These are phyloP conservation scores for Papilio glaucus DNA, from an alignment of 1,140 invertebrate species.

Conservation along the genomic window DNA sequence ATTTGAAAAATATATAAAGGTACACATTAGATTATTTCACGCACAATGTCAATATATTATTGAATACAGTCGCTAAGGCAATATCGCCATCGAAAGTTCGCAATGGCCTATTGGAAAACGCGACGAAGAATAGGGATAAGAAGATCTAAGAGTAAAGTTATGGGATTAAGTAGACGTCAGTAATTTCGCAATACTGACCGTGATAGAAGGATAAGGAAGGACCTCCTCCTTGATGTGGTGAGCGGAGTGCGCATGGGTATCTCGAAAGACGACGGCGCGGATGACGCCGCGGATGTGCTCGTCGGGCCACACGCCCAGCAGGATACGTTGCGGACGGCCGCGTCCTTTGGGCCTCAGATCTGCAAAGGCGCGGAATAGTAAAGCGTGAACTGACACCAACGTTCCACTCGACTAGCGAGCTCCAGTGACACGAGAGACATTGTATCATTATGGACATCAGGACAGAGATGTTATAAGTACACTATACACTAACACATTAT, in stretches of 20 bases:
- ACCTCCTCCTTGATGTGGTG: slow-evolving; percentile 81
- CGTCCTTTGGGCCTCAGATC: slow-evolving; percentile 95
- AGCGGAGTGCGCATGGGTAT: slow-evolving; percentile 88
- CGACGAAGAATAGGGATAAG: slow-evolving; percentile 39
- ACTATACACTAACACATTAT: background rate
- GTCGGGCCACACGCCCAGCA: slow-evolving; percentile 95
- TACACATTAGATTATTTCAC: background rate
- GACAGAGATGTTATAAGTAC: slow-evolving; percentile 16
- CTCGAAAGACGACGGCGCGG: slow-evolving; percentile 94
- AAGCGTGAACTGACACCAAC: slow-evolving; percentile 74
- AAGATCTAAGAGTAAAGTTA: slow-evolving; percentile 33
- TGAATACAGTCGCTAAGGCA: slow-evolving; percentile 43
- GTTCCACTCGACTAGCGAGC: slow-evolving; percentile 14
- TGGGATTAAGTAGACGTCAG: slow-evolving; percentile 15
- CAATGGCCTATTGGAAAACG: slow-evolving; percentile 56
- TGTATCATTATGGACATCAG: background rate
- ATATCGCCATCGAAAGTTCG: slow-evolving; percentile 48
- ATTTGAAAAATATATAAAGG: background rate
- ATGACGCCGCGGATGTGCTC: slow-evolving; percentile 96
- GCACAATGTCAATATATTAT: background rate
- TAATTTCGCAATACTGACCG: slow-evolving; percentile 72
- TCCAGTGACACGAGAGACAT: background rate
- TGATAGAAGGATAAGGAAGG: slow-evolving; percentile 77
- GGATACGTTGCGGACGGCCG: slow-evolving; percentile 93
- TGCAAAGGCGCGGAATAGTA: slow-evolving; percentile 82